Evolutionary conservation across 2,113 vertebrate genomes (phyloP).

Genomic region (Himantopus leucocephalus): DNA sequence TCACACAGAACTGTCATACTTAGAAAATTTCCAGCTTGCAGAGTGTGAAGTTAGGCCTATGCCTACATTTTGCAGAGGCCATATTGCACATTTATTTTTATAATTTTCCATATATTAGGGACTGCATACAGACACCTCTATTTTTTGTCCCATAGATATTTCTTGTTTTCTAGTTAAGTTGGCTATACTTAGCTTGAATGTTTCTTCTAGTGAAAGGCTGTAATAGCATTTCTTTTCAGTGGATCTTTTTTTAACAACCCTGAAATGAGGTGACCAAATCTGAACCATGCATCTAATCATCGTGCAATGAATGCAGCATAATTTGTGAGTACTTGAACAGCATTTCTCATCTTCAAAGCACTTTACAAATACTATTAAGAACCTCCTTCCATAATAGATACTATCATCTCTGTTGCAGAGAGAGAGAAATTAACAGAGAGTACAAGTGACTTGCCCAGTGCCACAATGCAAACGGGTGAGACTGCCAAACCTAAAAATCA

Average conservation of each 20-base stretch:
- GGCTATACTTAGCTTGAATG: not conserved
- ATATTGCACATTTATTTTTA: not conserved
- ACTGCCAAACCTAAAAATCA: not conserved
- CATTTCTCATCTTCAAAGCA: conserved; percentile 1
- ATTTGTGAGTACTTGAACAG: not conserved
- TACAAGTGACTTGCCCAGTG: not conserved
- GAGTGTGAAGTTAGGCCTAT: not conserved
- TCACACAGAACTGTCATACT: not conserved
- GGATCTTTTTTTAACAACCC: not conserved
- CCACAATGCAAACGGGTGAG: not conserved
- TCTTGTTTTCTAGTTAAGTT: not conserved
- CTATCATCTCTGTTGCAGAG: not conserved
- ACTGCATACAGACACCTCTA: not conserved
- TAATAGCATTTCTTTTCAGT: not conserved
- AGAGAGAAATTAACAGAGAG: not conserved
- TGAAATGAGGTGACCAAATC: not conserved
- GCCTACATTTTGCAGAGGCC: not conserved
- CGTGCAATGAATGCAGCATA: not conserved
- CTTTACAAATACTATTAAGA: not conserved
- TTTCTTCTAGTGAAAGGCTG: not conserved
- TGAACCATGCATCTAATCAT: not conserved
- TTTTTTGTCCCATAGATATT: not conserved
- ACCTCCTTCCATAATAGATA: not conserved
- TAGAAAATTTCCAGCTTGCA: not conserved
- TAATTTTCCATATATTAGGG: not conserved